A percentile compares a stretch with the other conserved stretches of the same genome.
Evolutionary conservation across 2,113 vertebrate genomes (phyloP).

Genomic region (Mungos mungo): DNA sequence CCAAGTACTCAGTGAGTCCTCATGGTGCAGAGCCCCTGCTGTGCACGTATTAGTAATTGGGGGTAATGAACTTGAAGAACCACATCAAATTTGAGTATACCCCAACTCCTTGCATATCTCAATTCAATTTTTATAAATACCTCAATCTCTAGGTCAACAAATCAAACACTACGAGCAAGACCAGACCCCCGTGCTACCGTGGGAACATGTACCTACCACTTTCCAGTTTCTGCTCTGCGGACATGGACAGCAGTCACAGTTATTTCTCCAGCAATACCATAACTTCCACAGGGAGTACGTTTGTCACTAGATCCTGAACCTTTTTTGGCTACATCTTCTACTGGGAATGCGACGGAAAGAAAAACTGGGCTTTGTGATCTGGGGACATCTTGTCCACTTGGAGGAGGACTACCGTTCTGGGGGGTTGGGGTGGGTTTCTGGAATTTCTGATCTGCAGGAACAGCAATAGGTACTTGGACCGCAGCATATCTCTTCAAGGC

Average conservation of each 20-base stretch:
- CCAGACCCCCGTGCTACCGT: not conserved
- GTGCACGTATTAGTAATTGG: not conserved
- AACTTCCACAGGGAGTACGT: slow-evolving; percentile 62
- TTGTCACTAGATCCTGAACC: slow-evolving; percentile 71
- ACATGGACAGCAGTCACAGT: slow-evolving; percentile 56
- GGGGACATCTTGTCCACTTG: slow-evolving; percentile 64
- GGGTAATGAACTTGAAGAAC: not conserved
- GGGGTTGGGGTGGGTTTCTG: slow-evolving; percentile 46
- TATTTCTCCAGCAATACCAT: slow-evolving; percentile 60
- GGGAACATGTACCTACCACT: slow-evolving; percentile 46
- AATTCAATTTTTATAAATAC: not conserved
- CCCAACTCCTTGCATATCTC: not conserved
- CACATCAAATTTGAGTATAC: not conserved
- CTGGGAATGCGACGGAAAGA: slow-evolving; percentile 77
- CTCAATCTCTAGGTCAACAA: not conserved
- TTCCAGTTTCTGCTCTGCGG: slow-evolving; percentile 59
- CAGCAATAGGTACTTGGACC: slow-evolving; percentile 75
- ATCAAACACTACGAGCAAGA: not conserved
- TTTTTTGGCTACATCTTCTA: slow-evolving; percentile 75
- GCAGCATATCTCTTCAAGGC: slow-evolving; percentile 69
- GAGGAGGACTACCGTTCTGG: slow-evolving; percentile 39
- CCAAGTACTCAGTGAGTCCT: not conserved
- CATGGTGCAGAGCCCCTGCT: not conserved
- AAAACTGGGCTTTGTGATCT: slow-evolving; percentile 25
- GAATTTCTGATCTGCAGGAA: slow-evolving; percentile 71